Evolutionary conservation across 2,797 vertebrate genomes (phyloP).

Genomic region (Nannoperca obscura): DNA sequence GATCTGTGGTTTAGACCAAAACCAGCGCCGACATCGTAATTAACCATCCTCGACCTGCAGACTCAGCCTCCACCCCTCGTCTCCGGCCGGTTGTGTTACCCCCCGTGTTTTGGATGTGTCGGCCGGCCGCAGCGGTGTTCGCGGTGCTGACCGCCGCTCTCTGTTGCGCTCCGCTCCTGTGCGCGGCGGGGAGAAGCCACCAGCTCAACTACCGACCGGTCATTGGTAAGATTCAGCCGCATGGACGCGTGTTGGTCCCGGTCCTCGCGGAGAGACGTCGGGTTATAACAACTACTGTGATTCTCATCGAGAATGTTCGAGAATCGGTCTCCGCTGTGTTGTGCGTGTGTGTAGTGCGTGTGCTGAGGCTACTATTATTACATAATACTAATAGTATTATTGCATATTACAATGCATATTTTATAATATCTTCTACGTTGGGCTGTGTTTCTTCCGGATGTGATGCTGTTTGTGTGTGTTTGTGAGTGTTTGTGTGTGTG

Average conservation of each 20-base stretch:
- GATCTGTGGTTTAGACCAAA: neutral
- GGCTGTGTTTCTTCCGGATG: neutral
- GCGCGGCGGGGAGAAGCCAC: conserved; percentile 46
- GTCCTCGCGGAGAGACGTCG: neutral
- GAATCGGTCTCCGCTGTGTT: neutral
- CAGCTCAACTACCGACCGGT: conserved; percentile 78
- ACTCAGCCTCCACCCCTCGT: neutral
- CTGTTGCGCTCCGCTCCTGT: conserved; percentile 46
- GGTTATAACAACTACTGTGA: conserved; percentile 24
- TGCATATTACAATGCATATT: neutral
- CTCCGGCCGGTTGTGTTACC: neutral
- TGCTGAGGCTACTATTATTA: neutral
- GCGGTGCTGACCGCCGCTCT: conserved; percentile 67
- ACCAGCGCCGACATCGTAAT: neutral
- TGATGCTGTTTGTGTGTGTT: neutral
- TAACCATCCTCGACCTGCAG: neutral
- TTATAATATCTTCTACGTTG: neutral
- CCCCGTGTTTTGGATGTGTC: conserved; percentile 64
- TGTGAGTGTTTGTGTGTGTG: neutral
- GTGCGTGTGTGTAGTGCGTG: no score
- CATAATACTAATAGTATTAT: neutral
- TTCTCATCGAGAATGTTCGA: conserved; percentile 47
- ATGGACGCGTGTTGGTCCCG: neutral
- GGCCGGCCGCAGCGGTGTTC: conserved; percentile 56
- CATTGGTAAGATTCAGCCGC: conserved; percentile 77